Percentiles rank a stretch among this genome's conserved stretches.
Conservation (phyloP, 2,888 invertebrate species). For the Tholera decimalis region DNA sequence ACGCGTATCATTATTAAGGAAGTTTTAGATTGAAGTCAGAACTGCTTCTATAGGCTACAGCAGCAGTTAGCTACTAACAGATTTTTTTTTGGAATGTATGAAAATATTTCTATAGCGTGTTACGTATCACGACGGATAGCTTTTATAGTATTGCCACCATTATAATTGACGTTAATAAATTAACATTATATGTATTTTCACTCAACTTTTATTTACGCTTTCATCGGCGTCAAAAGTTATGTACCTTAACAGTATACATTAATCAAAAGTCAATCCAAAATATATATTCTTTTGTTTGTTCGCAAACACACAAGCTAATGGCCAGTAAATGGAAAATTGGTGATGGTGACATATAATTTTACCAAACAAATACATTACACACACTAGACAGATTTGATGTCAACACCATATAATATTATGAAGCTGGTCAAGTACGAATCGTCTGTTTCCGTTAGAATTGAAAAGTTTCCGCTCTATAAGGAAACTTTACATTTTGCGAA, state of each 20-base stretch:
- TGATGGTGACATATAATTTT: background rate
- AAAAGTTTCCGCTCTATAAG: no score
- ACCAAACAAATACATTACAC: background rate
- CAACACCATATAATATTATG: no score
- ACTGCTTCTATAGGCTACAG: background rate
- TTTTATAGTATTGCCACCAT: slow-evolving; percentile 10
- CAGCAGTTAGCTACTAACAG: background rate
- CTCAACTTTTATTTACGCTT: slow-evolving; percentile 30
- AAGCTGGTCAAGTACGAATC: background rate
- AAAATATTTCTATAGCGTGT: background rate
- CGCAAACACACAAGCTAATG: slow-evolving; percentile 22
- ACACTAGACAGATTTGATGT: background rate
- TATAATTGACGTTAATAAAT: background rate
- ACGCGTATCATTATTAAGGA: slow-evolving; percentile 29
- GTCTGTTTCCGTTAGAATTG: no score
- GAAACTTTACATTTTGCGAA: no score
- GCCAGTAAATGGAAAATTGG: background rate
- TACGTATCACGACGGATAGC: slow-evolving; percentile 19
- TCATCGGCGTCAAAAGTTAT: slow-evolving; percentile 1
- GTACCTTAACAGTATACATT: slow-evolving; percentile 4
- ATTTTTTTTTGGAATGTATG: background rate
- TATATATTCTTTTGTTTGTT: background rate
- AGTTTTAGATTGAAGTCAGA: background rate
- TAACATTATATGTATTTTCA: slow-evolving; percentile 15
- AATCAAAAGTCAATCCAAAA: background rate